Percentiles rank a stretch among this genome's conserved stretches.
phyloP scores from a whole-genome alignment of 2,888 invertebrate species.

The Drosophila neonasuta region DNA sequence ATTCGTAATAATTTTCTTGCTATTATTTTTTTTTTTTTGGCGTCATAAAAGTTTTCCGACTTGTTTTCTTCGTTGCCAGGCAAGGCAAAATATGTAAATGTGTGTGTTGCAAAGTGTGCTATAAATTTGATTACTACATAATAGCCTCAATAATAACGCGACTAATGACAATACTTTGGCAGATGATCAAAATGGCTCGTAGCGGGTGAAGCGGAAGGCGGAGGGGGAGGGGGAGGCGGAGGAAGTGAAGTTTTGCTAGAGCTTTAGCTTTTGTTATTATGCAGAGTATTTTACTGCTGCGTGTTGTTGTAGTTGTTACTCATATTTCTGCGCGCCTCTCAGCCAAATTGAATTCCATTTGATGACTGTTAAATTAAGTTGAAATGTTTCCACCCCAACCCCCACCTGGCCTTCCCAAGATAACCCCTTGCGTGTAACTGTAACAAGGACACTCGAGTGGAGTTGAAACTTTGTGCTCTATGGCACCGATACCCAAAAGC shows the following conservation, averaged over 20 bases:
- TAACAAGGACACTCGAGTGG: slow-evolving; percentile 57
- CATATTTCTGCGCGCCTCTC: slow-evolving; percentile 49
- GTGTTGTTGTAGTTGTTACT: slow-evolving; percentile 13
- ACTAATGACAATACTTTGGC: slow-evolving; percentile 63
- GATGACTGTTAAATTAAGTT: slow-evolving; percentile 74
- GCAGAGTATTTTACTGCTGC: slow-evolving; percentile 7
- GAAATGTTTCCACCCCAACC: slow-evolving; percentile 31
- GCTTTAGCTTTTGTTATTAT: slow-evolving; percentile 17
- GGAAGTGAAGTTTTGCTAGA: slow-evolving; percentile 8
- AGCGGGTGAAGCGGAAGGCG: too few species aligned
- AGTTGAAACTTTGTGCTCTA: slow-evolving; percentile 15
- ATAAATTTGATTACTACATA: slow-evolving; percentile 76
- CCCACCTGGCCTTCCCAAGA: not conserved
- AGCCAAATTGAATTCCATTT: slow-evolving; percentile 70
- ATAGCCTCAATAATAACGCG: slow-evolving; percentile 72
- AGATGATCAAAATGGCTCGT: slow-evolving; percentile 10
- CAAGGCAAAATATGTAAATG: slow-evolving; percentile 18
- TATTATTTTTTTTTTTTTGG: slow-evolving; percentile 65
- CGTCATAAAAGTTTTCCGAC: slow-evolving; percentile 69
- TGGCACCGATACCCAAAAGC: too few species aligned
- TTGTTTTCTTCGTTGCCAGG: slow-evolving; percentile 57
- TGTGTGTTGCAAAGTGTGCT: slow-evolving; percentile 54
- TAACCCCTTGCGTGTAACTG: slow-evolving; percentile 24
- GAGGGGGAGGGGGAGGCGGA: not conserved
- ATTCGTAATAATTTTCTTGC: too few species aligned